Conservation (phyloP, 2,888 invertebrate species). For the Brassicogethes aeneus region DNA sequence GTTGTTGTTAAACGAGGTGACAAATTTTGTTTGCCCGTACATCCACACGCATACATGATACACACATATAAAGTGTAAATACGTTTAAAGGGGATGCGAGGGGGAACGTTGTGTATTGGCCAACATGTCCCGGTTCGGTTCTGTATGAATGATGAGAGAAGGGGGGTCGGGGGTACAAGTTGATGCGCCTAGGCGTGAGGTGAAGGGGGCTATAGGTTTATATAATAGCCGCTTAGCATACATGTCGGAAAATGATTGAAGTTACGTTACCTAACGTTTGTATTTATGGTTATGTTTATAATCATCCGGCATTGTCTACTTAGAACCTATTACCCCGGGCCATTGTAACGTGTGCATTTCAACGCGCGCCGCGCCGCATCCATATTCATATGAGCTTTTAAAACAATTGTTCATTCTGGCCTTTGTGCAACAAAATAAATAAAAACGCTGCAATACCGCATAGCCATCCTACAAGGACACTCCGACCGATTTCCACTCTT, state of each 20-base stretch:
- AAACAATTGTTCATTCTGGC: slow-evolving; percentile 38
- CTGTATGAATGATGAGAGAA: neutral
- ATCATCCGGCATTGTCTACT: slow-evolving; percentile 41
- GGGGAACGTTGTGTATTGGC: neutral
- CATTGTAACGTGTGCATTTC: slow-evolving; percentile 36
- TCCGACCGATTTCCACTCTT: too few relatives aligned
- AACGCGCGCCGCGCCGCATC: slow-evolving; percentile 33
- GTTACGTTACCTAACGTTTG: slow-evolving; percentile 33
- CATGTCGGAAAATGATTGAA: slow-evolving; percentile 39
- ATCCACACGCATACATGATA: neutral
- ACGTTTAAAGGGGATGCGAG: neutral
- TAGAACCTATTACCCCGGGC: slow-evolving; percentile 37
- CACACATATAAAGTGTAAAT: slow-evolving; percentile 1
- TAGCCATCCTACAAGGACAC: too few relatives aligned
- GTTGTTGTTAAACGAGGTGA: neutral
- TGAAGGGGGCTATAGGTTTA: too few relatives aligned
- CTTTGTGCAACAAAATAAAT: slow-evolving; percentile 29
- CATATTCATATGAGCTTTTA: slow-evolving; percentile 40
- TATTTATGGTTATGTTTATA: slow-evolving; percentile 41
- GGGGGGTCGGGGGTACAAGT: too few relatives aligned
- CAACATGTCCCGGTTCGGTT: slow-evolving; percentile 4
- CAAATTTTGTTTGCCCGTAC: neutral
- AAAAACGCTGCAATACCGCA: slow-evolving; percentile 20
- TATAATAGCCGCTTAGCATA: slow-evolving; percentile 23
- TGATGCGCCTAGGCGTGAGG: too few relatives aligned